Percentiles rank a stretch among this genome's conserved stretches.
Evolutionary conservation across 1,140 invertebrate genomes (phyloP).

Genomic region (Anthonomus grandis): DNA sequence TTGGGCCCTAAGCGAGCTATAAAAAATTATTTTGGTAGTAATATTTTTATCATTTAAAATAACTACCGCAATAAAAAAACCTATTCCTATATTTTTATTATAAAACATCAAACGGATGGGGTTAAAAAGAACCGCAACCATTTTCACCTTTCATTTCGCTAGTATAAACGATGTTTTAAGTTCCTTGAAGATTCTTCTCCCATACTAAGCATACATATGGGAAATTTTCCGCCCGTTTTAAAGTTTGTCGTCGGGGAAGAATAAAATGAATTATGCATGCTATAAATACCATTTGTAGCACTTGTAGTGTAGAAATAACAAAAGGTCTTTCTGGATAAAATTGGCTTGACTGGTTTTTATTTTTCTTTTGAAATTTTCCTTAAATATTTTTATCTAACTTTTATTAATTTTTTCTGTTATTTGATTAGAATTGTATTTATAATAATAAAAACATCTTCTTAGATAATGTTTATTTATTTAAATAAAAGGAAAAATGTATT

Average conservation of each 20-base stretch:
- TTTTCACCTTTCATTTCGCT: neutral
- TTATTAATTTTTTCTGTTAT: too few species aligned
- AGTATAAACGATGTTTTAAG: slow-evolving; percentile 4
- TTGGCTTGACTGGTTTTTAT: too few species aligned
- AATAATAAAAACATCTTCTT: too few species aligned
- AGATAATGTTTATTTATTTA: too few species aligned
- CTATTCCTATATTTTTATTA: too few species aligned
- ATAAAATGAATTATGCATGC: slow-evolving; percentile 20
- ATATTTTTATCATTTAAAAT: neutral
- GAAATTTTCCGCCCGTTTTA: slow-evolving; percentile 23
- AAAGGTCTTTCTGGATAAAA: too few species aligned
- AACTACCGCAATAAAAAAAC: neutral
- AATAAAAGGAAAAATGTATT: too few species aligned
- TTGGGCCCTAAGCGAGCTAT: too few species aligned
- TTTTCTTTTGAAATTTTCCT: neutral
- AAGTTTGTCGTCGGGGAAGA: slow-evolving; percentile 18
- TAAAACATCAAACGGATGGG: neutral
- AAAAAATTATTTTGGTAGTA: neutral
- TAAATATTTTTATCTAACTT: too few species aligned
- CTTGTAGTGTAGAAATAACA: slow-evolving; percentile 17
- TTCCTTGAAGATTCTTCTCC: slow-evolving; percentile 15
- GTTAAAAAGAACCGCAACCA: neutral
- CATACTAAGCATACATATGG: slow-evolving; percentile 19
- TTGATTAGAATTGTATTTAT: too few species aligned
- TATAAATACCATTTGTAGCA: slow-evolving; percentile 12